Evolutionary conservation across 1,140 invertebrate species (phyloP), one percentile per base, ranked within the genome.

Genomic region (Panonychus citri): DNA sequence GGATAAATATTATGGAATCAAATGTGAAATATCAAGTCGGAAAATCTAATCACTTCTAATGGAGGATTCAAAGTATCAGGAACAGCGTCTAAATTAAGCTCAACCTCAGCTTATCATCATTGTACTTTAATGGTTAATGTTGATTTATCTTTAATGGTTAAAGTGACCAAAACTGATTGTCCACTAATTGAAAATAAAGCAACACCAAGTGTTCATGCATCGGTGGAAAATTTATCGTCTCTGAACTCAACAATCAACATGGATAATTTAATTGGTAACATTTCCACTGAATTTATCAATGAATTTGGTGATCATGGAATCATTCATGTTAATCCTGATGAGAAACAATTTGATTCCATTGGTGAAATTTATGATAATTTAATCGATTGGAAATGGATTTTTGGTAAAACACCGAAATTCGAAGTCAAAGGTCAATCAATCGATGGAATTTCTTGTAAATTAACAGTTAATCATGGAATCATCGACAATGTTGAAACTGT

Each of bases 41-140:
- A 64, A 55, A 60, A 64, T 59, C 34, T 61, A 17, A 56, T 59
- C 13, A 21, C 49, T 15, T 7, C 5, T 7, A 25, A 55, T 27
- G 37, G 27, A 5, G 42, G 55, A 21, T 27, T 50, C 2, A 59
- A 85, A 81, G 75, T 93, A 61, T 94, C 88, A 64, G 88, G 87
- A 60, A 89, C 86, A 53, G 88, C 89, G 50, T 81, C 88, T 15
- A 93, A 89, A 71, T 40, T 10, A 40, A 12, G 39, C 39, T 10
- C 39, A 40, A 40, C n/a, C n/a, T n/a, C n/a, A n/a, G n/a, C n/a
- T n/a, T 96, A 94, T 74, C 89, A 95, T 70, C 89, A 94, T 68
- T 94, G 86, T 69, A 95, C 89, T 27, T 71, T 96, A 53, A 71
- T 94, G 62, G 80, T 89, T 42, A 77, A 84, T 66, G 81, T 80